These are phyloP conservation scores for Antedon mediterranea DNA, from an alignment of 53 echinoderm and acorn worm genomes.

Conservation along the genomic window DNA sequence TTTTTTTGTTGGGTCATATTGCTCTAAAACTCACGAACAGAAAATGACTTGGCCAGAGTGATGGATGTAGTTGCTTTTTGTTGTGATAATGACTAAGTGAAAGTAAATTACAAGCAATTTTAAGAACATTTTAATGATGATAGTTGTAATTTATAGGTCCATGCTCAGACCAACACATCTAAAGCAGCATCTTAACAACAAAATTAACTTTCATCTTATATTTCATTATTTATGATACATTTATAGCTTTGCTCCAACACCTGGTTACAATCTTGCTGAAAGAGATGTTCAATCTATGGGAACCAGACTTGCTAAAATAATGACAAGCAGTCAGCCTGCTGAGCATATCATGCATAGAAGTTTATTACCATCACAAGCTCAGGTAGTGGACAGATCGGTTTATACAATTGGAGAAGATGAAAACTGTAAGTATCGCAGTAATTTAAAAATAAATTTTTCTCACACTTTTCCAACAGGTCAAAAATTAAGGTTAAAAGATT, in stretches of 20 bases:
- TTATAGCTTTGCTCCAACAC: background rate
- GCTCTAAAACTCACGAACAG: too few species aligned
- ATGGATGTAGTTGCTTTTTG: too few species aligned
- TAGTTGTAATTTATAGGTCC: background rate
- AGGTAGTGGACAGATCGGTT: background rate
- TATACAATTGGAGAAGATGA: constrained; percentile 7
- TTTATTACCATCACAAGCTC: background rate
- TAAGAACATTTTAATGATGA: too few species aligned
- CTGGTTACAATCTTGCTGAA: background rate
- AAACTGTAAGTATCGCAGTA: constrained; percentile 14
- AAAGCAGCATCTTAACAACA: constrained; percentile 8
- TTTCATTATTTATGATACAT: background rate
- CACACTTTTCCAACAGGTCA: too few species aligned
- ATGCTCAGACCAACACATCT: background rate
- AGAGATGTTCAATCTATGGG: constrained; percentile 44
- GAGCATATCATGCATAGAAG: background rate
- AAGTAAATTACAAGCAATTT: too few species aligned
- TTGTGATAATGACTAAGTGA: too few species aligned
- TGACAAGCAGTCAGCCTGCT: constrained; percentile 31
- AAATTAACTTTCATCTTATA: too few species aligned
- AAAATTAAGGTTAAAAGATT: too few species aligned
- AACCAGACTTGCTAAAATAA: constrained; percentile 52
- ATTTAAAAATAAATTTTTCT: too few species aligned
- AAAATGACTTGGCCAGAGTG: too few species aligned
- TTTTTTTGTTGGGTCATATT: too few species aligned